Evolutionary conservation across 2,113 vertebrate species (phyloP).

Genomic region (Rhodinocichla rosea): DNA sequence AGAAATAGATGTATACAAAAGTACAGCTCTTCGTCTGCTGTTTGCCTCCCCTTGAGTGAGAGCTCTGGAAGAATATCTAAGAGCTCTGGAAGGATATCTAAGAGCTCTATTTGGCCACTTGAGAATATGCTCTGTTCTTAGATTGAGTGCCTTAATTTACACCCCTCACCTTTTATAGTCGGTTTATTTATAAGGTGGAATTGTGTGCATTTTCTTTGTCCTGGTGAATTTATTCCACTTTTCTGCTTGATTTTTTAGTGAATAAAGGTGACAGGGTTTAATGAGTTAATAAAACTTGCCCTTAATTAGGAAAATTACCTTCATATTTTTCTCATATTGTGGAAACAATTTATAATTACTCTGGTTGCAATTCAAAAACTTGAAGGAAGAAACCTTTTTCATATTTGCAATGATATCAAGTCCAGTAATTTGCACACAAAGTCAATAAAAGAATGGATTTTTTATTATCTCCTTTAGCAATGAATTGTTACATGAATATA

Average conservation of each 20-base stretch:
- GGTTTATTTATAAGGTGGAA: slow-evolving; percentile 18
- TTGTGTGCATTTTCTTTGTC: not conserved
- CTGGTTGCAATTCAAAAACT: not conserved
- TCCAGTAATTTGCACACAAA: not conserved
- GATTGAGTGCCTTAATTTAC: slow-evolving; percentile 1
- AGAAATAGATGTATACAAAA: not conserved
- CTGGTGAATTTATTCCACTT: slow-evolving; percentile 30
- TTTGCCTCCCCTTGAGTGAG: not conserved
- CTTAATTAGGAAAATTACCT: slow-evolving; percentile 58
- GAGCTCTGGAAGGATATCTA: not conserved
- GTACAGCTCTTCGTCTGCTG: not conserved
- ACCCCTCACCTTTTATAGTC: not conserved
- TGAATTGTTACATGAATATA: not conserved
- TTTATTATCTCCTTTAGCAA: not conserved
- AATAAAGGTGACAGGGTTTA: slow-evolving; percentile 44
- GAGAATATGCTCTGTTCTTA: not conserved
- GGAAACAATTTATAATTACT: slow-evolving; percentile 22
- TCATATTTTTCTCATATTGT: slow-evolving; percentile 54
- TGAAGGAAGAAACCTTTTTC: not conserved
- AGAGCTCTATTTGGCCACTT: not conserved
- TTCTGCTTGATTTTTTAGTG: slow-evolving; percentile 35
- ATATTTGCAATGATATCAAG: not conserved
- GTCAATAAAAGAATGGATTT: not conserved
- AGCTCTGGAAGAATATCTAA: not conserved
- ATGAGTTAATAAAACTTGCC: slow-evolving; percentile 33